phyloP scores from a whole-genome alignment of 2,113 vertebrate species.

The Phaetusa simplex region DNA sequence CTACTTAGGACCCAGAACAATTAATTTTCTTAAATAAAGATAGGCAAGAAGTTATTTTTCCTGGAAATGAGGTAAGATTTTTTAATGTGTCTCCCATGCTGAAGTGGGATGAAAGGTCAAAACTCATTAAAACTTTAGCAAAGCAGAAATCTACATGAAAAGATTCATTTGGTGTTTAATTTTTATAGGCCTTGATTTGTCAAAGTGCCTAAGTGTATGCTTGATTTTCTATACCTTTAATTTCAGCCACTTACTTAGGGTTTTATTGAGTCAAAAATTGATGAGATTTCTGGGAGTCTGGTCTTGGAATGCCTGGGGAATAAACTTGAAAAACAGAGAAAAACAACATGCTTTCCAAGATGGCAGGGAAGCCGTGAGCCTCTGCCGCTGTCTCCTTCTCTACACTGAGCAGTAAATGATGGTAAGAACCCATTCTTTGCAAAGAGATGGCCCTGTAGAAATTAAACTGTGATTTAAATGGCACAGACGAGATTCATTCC shows the following conservation, averaged over 20 bases:
- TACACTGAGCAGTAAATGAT: neutral
- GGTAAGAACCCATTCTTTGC: neutral
- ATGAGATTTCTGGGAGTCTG: neutral
- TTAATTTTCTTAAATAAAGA: neutral
- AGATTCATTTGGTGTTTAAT: neutral
- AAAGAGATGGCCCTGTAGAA: neutral
- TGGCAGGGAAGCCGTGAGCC: neutral
- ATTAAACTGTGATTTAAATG: neutral
- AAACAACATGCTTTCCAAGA: neutral
- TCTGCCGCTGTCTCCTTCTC: neutral
- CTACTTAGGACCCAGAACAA: neutral
- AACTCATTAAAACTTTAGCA: neutral
- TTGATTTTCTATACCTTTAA: neutral
- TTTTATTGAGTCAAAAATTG: neutral
- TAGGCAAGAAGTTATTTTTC: neutral
- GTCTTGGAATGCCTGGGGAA: neutral
- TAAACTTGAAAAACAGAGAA: neutral
- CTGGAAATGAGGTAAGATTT: neutral
- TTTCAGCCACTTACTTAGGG: neutral
- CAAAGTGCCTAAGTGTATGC: neutral
- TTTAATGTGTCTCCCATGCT: neutral
- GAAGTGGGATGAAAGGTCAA: neutral
- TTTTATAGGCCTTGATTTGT: neutral
- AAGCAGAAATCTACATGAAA: neutral
- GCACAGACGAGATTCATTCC: neutral